Conservation (phyloP, 2,113 vertebrate genomes). For the Otus sunia region DNA sequence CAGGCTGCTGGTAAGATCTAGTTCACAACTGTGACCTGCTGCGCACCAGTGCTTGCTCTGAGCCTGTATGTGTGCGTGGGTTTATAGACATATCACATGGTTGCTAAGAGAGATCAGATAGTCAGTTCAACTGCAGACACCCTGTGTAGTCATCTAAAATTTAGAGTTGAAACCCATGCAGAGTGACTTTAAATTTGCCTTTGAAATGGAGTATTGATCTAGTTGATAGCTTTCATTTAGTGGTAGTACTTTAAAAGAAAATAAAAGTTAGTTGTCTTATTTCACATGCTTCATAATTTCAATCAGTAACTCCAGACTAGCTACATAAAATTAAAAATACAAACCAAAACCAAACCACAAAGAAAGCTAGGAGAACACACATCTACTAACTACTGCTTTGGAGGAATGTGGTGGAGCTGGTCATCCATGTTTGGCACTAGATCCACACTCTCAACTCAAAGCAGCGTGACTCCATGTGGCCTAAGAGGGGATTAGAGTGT, state of each 20-base stretch:
- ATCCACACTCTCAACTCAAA: background rate
- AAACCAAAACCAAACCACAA: background rate
- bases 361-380: background rate
- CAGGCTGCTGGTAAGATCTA: background rate
- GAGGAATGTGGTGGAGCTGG: conserved; percentile 8
- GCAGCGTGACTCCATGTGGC: background rate
- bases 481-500: background rate
- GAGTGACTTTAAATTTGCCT: background rate
- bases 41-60: background rate
- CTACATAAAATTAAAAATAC: background rate
- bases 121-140: background rate
- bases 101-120: background rate
- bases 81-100: fast-evolving
- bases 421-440: background rate
- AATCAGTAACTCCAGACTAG: background rate
- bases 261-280: background rate
- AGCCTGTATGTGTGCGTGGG: fast-evolving
- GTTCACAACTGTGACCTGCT: background rate
- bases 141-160: background rate
- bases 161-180: background rate
- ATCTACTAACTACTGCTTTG: background rate
- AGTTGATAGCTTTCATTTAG: background rate
- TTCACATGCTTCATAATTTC: background rate
- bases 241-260: background rate
- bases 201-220: background rate